phyloP scores from a whole-genome alignment of 2,797 vertebrate species.

The Zonotrichia albicollis region DNA sequence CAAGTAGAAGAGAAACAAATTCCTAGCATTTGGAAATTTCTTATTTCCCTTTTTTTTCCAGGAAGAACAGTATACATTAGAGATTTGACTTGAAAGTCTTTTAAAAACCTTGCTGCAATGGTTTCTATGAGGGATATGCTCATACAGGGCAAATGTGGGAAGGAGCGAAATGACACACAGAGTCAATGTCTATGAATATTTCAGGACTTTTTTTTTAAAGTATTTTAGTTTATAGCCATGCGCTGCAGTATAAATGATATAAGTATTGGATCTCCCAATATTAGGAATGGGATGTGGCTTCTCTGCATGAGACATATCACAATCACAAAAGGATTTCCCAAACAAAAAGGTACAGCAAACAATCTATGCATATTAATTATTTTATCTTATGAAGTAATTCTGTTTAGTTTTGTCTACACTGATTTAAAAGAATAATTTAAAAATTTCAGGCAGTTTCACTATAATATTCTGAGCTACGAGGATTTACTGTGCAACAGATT shows the following conservation, averaged over 20 bases:
- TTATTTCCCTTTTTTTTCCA: background rate
- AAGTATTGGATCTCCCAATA: background rate
- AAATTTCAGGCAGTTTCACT: background rate
- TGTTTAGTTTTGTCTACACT: background rate
- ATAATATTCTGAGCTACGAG: background rate
- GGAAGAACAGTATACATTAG: background rate
- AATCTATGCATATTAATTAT: background rate
- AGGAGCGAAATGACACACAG: background rate
- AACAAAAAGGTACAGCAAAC: background rate
- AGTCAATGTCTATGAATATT: background rate
- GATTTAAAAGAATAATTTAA: background rate
- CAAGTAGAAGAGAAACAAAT: background rate
- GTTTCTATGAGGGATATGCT: background rate
- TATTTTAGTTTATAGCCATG: background rate
- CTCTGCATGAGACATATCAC: background rate
- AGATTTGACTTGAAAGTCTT: background rate
- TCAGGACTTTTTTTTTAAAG: background rate
- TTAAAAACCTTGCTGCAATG: background rate
- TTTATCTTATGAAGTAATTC: background rate
- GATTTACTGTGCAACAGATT: background rate
- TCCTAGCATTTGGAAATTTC: background rate
- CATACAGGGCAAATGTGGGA: background rate
- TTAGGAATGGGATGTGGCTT: background rate
- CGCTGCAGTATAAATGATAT: background rate
- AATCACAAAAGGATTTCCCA: background rate